These are phyloP conservation scores for Tyria jacobaeae DNA, from an alignment of 2,888 invertebrate genomes.

Conservation along the genomic window DNA sequence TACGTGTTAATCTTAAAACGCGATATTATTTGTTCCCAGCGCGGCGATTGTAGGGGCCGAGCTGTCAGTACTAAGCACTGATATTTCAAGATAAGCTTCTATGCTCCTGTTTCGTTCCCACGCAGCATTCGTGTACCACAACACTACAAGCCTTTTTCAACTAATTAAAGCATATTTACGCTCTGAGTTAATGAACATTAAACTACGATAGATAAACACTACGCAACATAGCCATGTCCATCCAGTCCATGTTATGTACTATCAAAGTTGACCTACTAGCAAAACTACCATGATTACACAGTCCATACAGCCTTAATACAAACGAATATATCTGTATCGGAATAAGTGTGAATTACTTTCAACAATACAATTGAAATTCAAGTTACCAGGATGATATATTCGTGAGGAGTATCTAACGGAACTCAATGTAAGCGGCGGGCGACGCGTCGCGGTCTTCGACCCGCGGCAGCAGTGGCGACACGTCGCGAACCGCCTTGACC, in stretches of 20 bases:
- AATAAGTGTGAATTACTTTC: constrained; percentile 1
- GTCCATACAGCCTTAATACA: constrained; percentile 29
- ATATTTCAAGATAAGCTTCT: constrained; percentile 80
- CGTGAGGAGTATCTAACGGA: constrained; percentile 72
- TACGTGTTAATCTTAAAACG: too few species aligned
- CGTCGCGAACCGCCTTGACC: constrained; percentile 75
- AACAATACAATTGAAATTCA: constrained; percentile 14
- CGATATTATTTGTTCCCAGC: constrained; percentile 66
- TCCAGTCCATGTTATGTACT: constrained; percentile 23
- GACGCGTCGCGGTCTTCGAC: constrained; percentile 74
- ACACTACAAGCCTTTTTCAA: constrained; percentile 43
- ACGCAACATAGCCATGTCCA: constrained; percentile 21
- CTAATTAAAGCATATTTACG: constrained; percentile 30
- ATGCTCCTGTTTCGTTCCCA: constrained; percentile 70
- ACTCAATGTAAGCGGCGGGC: constrained; percentile 68
- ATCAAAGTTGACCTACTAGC: constrained; percentile 47
- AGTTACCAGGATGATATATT: constrained; percentile 57
- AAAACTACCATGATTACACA: constrained; percentile 42
- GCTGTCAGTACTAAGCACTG: constrained; percentile 74
- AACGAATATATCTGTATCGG: constrained; percentile 22
- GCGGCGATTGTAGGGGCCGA: constrained; percentile 56
- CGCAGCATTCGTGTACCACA: constrained; percentile 46
- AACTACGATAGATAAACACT: constrained; percentile 29
- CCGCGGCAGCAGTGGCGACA: constrained; percentile 56
- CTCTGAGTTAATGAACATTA: constrained; percentile 30